phyloP scores from a whole-genome alignment of 2,113 vertebrate species.

The Phalacrocorax aristotelis region DNA sequence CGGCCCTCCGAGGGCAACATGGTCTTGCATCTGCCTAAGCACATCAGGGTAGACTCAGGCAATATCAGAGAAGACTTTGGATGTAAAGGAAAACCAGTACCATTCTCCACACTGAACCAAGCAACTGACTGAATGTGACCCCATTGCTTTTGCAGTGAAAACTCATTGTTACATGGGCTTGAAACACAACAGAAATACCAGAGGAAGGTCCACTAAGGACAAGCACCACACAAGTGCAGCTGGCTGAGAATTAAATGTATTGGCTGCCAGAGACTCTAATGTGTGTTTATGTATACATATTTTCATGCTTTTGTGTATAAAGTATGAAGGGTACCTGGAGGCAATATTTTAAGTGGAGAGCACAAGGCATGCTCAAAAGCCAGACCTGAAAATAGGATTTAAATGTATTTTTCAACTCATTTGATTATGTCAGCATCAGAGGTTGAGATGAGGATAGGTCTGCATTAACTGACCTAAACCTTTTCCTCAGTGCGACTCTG shows the following conservation, averaged over 20 bases:
- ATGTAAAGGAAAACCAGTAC: background rate
- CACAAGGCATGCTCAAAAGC: background rate
- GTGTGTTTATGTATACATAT: background rate
- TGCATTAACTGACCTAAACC: background rate
- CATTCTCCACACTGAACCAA: background rate
- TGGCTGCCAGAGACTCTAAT: background rate
- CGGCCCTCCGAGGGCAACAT: accelerated
- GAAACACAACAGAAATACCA: background rate
- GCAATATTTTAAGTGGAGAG: background rate
- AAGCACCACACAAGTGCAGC: background rate
- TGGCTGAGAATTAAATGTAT: background rate
- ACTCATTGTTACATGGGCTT: background rate
- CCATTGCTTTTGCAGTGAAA: background rate
- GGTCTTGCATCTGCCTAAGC: background rate
- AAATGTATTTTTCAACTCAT: background rate
- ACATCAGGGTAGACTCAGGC: background rate
- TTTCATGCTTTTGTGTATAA: background rate
- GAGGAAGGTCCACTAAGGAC: background rate
- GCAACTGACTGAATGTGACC: background rate
- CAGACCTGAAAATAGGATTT: background rate
- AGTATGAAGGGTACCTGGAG: background rate
- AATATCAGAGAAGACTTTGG: background rate
- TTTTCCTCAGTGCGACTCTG: background rate
- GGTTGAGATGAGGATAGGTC: background rate
- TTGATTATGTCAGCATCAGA: background rate